Base-by-base conservation (phyloP, 2,113 vertebrate species). In the Isichthys henryi region DNA sequence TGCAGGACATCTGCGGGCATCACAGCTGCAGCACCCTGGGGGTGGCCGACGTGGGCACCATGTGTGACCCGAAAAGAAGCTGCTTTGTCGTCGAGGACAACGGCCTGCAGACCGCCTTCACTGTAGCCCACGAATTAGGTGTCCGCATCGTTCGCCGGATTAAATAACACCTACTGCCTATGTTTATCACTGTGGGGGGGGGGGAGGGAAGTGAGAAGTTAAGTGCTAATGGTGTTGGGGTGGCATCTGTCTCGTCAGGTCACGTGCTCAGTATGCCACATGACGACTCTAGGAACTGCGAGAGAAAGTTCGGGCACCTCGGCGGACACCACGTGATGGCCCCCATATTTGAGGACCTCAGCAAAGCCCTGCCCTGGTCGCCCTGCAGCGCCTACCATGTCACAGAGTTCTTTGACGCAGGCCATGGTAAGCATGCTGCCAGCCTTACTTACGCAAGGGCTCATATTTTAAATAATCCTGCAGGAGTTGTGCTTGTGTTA, bases 251-350 rank as follows among this genome's bases (percentile, higher is more conserved):
- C 27, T 49, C 49, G 82, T 35, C 92, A 99, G 98, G 98, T 21
- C 98, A 99, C 0, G 98, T 99, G 62, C 94, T 99, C 93, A 98
- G 98, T 92, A 99, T 99, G 97, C 97, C 97, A 21, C 98, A 99
- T 0, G 98, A 99, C 0, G 97, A 99, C 94, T 98, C 97, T 90
- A 99, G 97, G 92, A 97, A 95, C 89, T 99, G 98, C 0, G 94
- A 97, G 90, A 94, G 94, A 91, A 93, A 97, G 88, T 99, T 99
- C 0, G 98, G 97, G 17, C 94, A 97, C 74, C 95, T 97, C 0
- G 96, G 96, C 48, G 94, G 95, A 74, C 96, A 97, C 93, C 95
- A 97, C 52, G 94, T 99, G 94, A 99, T 99, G 98, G 97, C 98
- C 0, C 96, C 98, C 0, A 91, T 97, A 88, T 98, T 98, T 13